These are phyloP conservation scores for Aradophagus sp. DNA, from an alignment of 1,140 invertebrate genomes.

Conservation along the genomic window DNA sequence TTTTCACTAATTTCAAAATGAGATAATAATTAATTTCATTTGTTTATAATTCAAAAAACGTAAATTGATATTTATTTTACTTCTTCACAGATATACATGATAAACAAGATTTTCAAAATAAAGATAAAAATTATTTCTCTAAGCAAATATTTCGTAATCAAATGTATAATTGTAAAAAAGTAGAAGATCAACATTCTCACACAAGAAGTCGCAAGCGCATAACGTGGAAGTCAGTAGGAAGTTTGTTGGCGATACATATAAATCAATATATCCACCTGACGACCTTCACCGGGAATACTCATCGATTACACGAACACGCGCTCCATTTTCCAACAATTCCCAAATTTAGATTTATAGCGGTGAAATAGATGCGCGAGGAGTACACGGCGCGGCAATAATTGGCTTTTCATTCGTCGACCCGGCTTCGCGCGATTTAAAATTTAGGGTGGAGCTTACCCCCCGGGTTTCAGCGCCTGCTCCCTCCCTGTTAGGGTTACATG, in stretches of 20 bases:
- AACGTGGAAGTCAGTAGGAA: slow-evolving; percentile 28
- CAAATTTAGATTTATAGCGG: slow-evolving; percentile 48
- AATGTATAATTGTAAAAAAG: slow-evolving; percentile 35
- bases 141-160: slow-evolving; percentile 28
- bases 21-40: no score
- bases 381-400: slow-evolving; percentile 35
- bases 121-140: no score
- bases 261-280: slow-evolving; percentile 58
- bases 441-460: slow-evolving; percentile 48
- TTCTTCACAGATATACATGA: no score
- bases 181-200: slow-evolving; percentile 53
- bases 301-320: slow-evolving; percentile 52
- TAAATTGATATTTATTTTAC: no score
- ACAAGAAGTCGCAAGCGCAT: slow-evolving; percentile 31
- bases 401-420: slow-evolving; percentile 40
- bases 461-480: slow-evolving; percentile 22
- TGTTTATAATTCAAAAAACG: no score
- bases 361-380: slow-evolving; percentile 30
- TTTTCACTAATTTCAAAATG: no score
- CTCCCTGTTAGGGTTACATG: slow-evolving; percentile 56
- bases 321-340: slow-evolving; percentile 52
- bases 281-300: slow-evolving; percentile 47
- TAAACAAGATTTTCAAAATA: no score
- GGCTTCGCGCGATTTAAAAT: slow-evolving; percentile 32
- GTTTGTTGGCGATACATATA: slow-evolving; percentile 49